phyloP scores from a whole-genome alignment of 2,888 invertebrate genomes.

The Balanococcus diminutus region DNA sequence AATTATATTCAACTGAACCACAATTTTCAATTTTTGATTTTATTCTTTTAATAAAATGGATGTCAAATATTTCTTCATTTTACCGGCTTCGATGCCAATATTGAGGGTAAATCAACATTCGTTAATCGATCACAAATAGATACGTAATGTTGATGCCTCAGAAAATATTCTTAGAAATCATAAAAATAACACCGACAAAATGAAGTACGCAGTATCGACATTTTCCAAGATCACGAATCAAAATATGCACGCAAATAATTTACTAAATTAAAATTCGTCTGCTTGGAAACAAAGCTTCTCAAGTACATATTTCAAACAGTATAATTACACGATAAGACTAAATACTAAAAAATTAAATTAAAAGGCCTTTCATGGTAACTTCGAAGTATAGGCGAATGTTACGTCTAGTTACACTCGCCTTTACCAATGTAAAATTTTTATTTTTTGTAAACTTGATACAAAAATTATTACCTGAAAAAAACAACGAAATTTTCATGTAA shows the following conservation, averaged over 20 bases:
- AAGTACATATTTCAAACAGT: not conserved
- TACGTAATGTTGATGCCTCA: not conserved
- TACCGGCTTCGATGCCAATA: too few species aligned
- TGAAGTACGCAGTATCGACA: not conserved
- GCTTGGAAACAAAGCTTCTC: not conserved
- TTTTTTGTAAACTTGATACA: not conserved
- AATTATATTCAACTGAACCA: not conserved
- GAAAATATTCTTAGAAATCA: too few species aligned
- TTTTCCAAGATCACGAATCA: not conserved
- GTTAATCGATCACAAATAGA: too few species aligned
- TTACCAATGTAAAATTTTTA: not conserved
- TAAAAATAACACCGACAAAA: not conserved
- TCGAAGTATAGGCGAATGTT: not conserved
- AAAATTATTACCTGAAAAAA: not conserved
- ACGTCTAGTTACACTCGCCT: not conserved
- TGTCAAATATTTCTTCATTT: too few species aligned
- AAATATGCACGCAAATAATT: not conserved
- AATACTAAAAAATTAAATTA: not conserved
- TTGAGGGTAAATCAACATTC: too few species aligned
- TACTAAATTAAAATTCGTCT: not conserved
- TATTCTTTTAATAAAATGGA: not conserved
- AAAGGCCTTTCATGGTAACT: slow-evolving; percentile 36
- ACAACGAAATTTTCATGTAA: not conserved
- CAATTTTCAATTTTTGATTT: too few species aligned
- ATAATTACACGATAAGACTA: not conserved